Evolutionary conservation across 2,888 invertebrate species (phyloP).

Genomic region (Epinotia ramella): DNA sequence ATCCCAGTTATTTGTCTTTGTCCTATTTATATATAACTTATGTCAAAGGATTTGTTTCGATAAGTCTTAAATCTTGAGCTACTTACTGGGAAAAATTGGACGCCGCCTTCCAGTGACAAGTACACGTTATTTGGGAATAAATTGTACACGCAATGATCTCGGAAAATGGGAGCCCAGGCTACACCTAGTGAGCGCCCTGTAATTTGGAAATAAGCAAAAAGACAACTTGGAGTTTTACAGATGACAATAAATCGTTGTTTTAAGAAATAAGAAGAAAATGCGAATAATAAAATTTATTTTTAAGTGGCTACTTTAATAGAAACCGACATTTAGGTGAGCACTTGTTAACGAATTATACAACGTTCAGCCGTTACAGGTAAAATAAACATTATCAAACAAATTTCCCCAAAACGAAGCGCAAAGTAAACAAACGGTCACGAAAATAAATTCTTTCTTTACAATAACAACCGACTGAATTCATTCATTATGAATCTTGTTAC

Average conservation of each 20-base stretch:
- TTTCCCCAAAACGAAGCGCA: slow-evolving; percentile 17
- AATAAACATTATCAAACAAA: slow-evolving; percentile 28
- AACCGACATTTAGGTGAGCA: slow-evolving; percentile 2
- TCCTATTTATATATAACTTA: not conserved
- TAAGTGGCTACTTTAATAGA: slow-evolving; percentile 13
- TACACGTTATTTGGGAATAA: not conserved
- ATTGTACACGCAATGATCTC: not conserved
- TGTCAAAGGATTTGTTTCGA: not conserved
- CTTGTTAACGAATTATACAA: slow-evolving; percentile 18
- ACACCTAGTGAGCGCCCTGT: not conserved
- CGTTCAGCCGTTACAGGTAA: slow-evolving; percentile 8
- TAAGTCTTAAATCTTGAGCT: slow-evolving; percentile 9
- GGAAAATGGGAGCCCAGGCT: not conserved
- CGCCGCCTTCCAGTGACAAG: slow-evolving; percentile 9
- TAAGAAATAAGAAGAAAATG: not conserved
- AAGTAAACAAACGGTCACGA: slow-evolving; percentile 19
- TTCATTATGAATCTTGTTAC: not conserved
- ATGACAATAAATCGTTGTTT: not conserved
- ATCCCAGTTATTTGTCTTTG: not conserved
- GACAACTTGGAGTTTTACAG: not conserved
- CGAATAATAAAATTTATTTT: not conserved
- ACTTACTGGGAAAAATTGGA: slow-evolving; percentile 10
- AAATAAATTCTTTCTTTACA: slow-evolving; percentile 20
- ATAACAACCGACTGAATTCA: not conserved
- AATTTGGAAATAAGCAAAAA: slow-evolving; percentile 9